Evolutionary conservation across 1,140 invertebrate species (phyloP), one percentile per base, ranked within the genome.

Genomic region (Leguminivora glycinivorella): DNA sequence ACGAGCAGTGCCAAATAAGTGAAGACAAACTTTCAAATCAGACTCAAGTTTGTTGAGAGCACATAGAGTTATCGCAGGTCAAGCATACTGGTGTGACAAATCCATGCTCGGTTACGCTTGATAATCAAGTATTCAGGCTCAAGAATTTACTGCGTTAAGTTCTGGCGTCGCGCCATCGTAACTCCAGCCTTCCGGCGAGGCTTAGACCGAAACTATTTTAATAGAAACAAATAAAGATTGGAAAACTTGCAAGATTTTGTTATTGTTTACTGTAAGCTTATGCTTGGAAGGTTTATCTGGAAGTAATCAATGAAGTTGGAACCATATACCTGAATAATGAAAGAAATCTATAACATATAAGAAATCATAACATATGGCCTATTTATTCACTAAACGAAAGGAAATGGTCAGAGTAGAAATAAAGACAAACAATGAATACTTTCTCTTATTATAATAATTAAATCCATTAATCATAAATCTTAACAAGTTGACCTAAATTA

Each of bases 81-180:
- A 43, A 9, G 40, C n/a, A 43, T n/a, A 17, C 1, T 43, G 40
- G 40, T 43, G n/a, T 2, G 9, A 6, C n/a, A 5, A 5, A 43
- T 5, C 14, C n/a, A 17, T 2, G 0, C n/a, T 43, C 4, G 40
- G 14, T 4, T n/a, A 43, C 14, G 14, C 40, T 43, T 43, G 14
- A 4, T 43, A 43, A 17, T 9, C 10, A 2, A 2, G 47, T 6
- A 52, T n/a, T 22, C 47, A 52, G 14, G 10, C 17, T 9, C 26
- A 19, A 17, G 58, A 63, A 63, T 63, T 63, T 63, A 63, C 26
- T 63, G 58, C 58, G 58, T 17, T 29, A 63, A 63, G 58, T 63
- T 63, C 34, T 63, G 58, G 58, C 58, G 58, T 14, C 31, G n/a
- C 58, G 58, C 58, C 58, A 63, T 63, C 26, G n/a, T 63, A 63